Percentiles rank a stretch among this genome's conserved stretches.
These are phyloP conservation scores for Magallana nippona DNA, from an alignment of 2,888 invertebrate genomes.

Conservation along the genomic window DNA sequence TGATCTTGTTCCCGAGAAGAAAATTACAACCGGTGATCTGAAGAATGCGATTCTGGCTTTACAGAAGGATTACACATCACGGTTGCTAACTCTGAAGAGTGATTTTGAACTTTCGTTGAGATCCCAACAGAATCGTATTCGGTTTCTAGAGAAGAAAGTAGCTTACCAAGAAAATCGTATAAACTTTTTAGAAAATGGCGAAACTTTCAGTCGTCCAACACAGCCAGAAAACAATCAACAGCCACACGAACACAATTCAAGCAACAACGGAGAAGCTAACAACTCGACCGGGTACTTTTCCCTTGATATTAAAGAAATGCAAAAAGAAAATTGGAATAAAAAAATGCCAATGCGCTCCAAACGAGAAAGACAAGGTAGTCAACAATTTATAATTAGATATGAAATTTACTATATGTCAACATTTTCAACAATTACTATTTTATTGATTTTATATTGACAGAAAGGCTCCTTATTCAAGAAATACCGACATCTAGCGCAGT, in stretches of 20 bases:
- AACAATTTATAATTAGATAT: no score
- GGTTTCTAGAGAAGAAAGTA: background rate
- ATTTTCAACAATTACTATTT: background rate
- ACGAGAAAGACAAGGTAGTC: no score
- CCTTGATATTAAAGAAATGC: no score
- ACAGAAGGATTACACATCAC: background rate
- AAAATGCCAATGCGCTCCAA: no score
- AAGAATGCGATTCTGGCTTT: background rate
- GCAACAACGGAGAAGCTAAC: no score
- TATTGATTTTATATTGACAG: no score
- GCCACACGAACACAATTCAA: no score
- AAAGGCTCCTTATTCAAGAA: no score
- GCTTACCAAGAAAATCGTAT: background rate
- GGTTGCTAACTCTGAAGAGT: background rate
- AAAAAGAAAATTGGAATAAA: no score
- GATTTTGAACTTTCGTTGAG: background rate
- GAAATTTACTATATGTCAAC: background rate
- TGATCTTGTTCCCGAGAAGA: background rate
- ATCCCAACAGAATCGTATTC: background rate
- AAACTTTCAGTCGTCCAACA: background rate
- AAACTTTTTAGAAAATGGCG: background rate
- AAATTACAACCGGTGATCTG: background rate
- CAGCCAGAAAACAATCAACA: background rate
- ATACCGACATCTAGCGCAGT: background rate
- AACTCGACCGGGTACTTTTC: no score